phyloP scores from a whole-genome alignment of 1,140 invertebrate genomes.

The Pristionchus pacificus region DNA sequence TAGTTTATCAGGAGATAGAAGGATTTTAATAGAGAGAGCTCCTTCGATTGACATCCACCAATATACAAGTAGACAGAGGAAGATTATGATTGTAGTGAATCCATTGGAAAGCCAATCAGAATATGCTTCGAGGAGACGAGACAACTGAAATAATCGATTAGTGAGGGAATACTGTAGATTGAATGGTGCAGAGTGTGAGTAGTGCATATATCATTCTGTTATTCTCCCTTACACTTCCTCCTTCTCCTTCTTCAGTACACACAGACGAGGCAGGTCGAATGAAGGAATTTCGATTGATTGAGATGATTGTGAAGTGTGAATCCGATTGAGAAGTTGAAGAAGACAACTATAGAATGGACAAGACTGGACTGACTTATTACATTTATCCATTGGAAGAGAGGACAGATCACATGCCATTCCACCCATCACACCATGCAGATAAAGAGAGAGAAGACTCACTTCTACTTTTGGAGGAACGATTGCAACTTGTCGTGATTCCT shows the following conservation, averaged over 20 bases:
- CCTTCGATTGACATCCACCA: slow-evolving; percentile 48
- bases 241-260: too few species aligned
- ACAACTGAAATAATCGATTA: slow-evolving; percentile 29
- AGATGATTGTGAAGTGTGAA: slow-evolving; percentile 19
- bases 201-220: too few species aligned
- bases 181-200: slow-evolving; percentile 39
- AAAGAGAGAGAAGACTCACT: too few species aligned
- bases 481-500: slow-evolving; percentile 1
- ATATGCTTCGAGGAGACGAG: slow-evolving; percentile 17
- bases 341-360: slow-evolving; percentile 4
- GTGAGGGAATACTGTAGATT: slow-evolving; percentile 29
- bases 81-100: slow-evolving; percentile 49
- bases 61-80: slow-evolving; percentile 46
- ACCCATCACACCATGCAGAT: too few species aligned
- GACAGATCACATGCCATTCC: too few species aligned
- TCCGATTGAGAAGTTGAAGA: slow-evolving; percentile 6
- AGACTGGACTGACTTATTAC: too few species aligned
- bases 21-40: slow-evolving; percentile 45
- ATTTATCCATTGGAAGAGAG: too few species aligned
- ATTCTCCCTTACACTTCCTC: too few species aligned
- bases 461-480: slow-evolving; percentile 7
- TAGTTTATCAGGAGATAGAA: slow-evolving; percentile 51
- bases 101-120: slow-evolving; percentile 27
- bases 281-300: background rate
- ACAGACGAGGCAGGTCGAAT: too few species aligned